Percentiles rank a stretch among this genome's conserved stretches.
Conservation (phyloP, 2,888 invertebrate species). For the Apantesis nais region DNA sequence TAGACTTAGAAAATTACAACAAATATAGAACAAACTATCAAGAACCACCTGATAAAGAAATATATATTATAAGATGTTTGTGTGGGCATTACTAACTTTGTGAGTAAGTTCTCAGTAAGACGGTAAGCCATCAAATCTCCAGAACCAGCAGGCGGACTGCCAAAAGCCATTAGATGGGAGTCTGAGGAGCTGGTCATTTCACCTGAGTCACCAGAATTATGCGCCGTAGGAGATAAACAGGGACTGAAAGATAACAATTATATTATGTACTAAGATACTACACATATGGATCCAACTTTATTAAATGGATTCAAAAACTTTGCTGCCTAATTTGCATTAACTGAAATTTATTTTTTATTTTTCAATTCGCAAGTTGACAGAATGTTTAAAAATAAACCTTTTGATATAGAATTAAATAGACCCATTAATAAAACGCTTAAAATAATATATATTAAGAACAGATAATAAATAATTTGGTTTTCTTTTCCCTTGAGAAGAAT, state of each 20-base stretch:
- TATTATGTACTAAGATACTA: too few relatives aligned
- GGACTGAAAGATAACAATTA: slow-evolving; percentile 46
- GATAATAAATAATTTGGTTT: too few relatives aligned
- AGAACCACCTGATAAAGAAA: background rate
- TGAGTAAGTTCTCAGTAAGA: slow-evolving; percentile 65
- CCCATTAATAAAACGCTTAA: too few relatives aligned
- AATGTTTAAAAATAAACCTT: background rate
- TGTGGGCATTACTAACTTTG: slow-evolving; percentile 58
- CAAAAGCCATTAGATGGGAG: slow-evolving; percentile 27
- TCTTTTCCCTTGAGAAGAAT: too few relatives aligned
- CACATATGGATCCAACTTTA: background rate
- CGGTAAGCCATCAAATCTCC: slow-evolving; percentile 45
- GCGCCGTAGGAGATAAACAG: slow-evolving; percentile 51
- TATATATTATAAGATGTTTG: background rate
- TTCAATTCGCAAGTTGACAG: background rate
- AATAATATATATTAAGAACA: too few relatives aligned
- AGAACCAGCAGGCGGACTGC: background rate
- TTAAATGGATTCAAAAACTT: background rate
- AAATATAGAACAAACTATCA: background rate
- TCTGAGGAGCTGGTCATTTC: slow-evolving; percentile 50
- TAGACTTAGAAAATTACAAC: too few relatives aligned
- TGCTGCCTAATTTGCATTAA: background rate
- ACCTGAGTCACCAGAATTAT: slow-evolving; percentile 47
- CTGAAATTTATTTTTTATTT: background rate
- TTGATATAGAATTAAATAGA: too few relatives aligned